Conservation (phyloP, 2,888 invertebrate genomes). For the Aleiodes alternator region DNA sequence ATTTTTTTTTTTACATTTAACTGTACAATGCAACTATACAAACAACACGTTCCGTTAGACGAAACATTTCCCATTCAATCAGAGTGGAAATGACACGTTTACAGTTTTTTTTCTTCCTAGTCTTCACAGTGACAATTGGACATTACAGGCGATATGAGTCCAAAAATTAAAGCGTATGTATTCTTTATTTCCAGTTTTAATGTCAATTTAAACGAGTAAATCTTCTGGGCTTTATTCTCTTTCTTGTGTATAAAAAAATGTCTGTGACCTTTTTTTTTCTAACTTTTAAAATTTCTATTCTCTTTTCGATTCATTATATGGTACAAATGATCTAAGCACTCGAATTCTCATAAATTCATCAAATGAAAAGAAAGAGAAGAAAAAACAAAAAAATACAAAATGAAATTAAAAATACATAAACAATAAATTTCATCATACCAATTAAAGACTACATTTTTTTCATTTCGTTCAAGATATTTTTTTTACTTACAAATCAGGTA, state of each 20-base stretch:
- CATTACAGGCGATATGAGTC: slow-evolving; percentile 11
- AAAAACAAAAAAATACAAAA: neutral
- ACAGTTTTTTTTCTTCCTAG: slow-evolving; percentile 9
- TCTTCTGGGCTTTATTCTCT: neutral
- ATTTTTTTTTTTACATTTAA: slow-evolving; percentile 33
- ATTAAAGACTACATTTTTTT: slow-evolving; percentile 5
- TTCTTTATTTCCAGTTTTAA: neutral
- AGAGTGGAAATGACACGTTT: slow-evolving; percentile 39
- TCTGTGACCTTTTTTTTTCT: slow-evolving; percentile 8
- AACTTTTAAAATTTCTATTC: neutral
- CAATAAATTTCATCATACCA: slow-evolving; percentile 5
- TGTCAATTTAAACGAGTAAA: neutral
- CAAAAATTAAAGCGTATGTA: slow-evolving; percentile 15
- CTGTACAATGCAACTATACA: slow-evolving; percentile 48
- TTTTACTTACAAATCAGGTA: slow-evolving; percentile 72
- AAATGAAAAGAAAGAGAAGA: neutral
- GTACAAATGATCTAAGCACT: slow-evolving; percentile 25
- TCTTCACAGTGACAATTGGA: slow-evolving; percentile 37
- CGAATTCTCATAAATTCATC: slow-evolving; percentile 16
- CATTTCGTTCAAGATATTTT: slow-evolving; percentile 42
- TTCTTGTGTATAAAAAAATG: neutral
- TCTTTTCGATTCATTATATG: neutral
- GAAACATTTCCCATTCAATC: slow-evolving; percentile 49
- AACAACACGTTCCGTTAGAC: slow-evolving; percentile 25
- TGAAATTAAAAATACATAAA: neutral